phyloP scores from a whole-genome alignment of 2,797 vertebrate species.

The Galagoides demidoff region DNA sequence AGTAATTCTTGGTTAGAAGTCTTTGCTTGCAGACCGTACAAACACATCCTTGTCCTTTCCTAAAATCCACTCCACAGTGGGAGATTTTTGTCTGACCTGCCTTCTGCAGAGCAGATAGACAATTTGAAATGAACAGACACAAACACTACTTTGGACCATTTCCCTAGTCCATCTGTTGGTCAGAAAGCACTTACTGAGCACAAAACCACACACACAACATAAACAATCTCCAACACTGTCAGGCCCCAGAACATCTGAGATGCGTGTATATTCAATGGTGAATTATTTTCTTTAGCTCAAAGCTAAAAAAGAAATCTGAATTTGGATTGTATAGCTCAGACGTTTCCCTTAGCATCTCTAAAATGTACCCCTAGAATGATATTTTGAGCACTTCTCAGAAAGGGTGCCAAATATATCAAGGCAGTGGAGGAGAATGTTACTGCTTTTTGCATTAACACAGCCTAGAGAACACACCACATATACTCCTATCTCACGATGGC shows the following conservation, averaged over 20 bases:
- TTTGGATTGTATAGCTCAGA: constrained; percentile 29
- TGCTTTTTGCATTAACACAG: not conserved
- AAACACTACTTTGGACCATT: not conserved
- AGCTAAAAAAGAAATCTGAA: not conserved
- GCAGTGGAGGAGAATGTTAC: not conserved
- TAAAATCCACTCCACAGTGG: not conserved
- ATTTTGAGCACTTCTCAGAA: constrained; percentile 21
- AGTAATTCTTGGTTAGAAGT: not conserved
- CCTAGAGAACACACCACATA: not conserved
- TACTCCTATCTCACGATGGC: not conserved
- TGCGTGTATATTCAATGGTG: not conserved
- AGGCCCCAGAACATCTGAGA: not conserved
- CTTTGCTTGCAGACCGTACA: not conserved
- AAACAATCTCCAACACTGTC: not conserved
- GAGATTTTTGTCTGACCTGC: not conserved
- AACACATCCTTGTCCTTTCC: not conserved
- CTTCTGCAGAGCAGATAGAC: not conserved
- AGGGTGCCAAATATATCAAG: not conserved
- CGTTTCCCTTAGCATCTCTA: not conserved
- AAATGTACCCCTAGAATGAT: not conserved
- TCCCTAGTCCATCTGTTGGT: not conserved
- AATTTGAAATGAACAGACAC: not conserved
- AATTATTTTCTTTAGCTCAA: constrained; percentile 27
- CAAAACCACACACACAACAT: not conserved
- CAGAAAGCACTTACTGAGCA: not conserved